phyloP scores from a whole-genome alignment of 2,113 vertebrate genomes.

The Gopherus flavomarginatus region DNA sequence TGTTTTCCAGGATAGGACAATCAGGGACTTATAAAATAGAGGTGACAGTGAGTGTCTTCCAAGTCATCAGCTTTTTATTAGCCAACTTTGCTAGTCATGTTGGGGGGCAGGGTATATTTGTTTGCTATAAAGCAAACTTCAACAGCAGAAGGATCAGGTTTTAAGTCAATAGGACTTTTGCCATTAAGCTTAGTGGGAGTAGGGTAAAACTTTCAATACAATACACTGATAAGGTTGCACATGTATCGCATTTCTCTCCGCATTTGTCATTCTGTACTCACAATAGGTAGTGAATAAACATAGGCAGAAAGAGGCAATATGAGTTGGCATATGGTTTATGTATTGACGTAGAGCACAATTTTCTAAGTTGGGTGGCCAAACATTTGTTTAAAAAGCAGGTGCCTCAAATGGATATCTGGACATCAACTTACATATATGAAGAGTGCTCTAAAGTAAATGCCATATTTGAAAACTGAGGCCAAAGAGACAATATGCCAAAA shows the following conservation, averaged over 20 bases:
- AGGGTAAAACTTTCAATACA: neutral
- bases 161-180: neutral
- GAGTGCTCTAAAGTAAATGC: neutral
- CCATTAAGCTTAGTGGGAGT: neutral
- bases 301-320: neutral
- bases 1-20: neutral
- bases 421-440: neutral
- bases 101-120: neutral
- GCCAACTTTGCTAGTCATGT: rapidly evolving
- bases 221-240: neutral
- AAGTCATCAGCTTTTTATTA: neutral
- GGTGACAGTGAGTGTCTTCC: neutral
- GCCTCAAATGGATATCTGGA: neutral
- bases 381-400: neutral
- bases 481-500: neutral
- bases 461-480: neutral
- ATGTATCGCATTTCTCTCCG: neutral
- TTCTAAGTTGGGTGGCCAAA: neutral
- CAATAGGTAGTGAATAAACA: neutral
- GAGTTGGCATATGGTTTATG: neutral
- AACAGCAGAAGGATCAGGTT: neutral
- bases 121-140: neutral
- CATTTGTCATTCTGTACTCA: neutral
- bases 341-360: neutral
- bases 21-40: neutral